phyloP scores from a whole-genome alignment of 2,888 invertebrate species.

The Apotomis betuletana region DNA sequence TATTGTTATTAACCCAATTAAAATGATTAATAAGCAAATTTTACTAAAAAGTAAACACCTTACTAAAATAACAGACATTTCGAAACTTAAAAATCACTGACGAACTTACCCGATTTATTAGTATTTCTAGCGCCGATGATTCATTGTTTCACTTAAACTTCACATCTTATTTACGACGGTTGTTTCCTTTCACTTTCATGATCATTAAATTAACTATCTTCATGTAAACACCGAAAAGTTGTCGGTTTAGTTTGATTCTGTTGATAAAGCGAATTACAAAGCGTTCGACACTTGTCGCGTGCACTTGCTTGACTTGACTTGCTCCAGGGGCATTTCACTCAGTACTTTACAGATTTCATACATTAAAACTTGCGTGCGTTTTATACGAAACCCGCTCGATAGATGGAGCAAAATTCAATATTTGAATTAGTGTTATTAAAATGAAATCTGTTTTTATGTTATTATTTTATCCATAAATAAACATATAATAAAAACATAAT shows the following conservation, averaged over 20 bases:
- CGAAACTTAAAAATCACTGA: conserved; percentile 28
- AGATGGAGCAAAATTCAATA: too few relatives aligned
- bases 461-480: too few relatives aligned
- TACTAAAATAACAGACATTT: conserved; percentile 23
- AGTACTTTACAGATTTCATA: too few relatives aligned
- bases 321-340: too few relatives aligned
- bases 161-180: conserved; percentile 10
- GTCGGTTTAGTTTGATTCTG: conserved; percentile 42
- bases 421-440: too few relatives aligned
- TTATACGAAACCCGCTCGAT: too few relatives aligned
- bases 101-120: conserved; percentile 34
- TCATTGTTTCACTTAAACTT: conserved; percentile 21
- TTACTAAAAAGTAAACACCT: not conserved
- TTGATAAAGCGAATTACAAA: conserved; percentile 36
- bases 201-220: conserved; percentile 22
- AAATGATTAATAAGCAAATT: conserved; percentile 7
- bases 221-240: conserved; percentile 29
- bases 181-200: conserved; percentile 26
- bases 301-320: conserved; percentile 29
- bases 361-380: too few relatives aligned
- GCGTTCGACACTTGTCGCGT: conserved; percentile 38
- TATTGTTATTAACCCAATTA: conserved; percentile 26
- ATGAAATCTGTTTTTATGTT: too few relatives aligned
- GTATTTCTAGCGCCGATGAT: conserved; percentile 21
- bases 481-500: too few relatives aligned